Base-by-base conservation (phyloP, 2,797 vertebrate species). In the Peromyscus nudipes region DNA sequence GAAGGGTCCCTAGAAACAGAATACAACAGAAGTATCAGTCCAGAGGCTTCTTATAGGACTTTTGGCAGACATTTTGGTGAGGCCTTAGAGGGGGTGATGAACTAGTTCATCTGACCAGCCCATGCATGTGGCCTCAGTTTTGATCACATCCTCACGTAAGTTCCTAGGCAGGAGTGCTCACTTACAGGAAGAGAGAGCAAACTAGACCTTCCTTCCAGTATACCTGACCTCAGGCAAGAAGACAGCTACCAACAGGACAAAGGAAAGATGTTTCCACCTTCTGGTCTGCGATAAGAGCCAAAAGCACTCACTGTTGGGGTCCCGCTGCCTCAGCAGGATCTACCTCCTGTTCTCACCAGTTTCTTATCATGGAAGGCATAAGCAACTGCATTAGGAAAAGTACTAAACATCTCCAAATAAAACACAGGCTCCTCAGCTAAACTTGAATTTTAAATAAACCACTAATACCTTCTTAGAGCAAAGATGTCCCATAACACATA, bases 381-480 rank as follows among this genome's bases (percentile, higher is more conserved):
- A 87, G 52, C 71, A 96, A 60, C 21, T 34, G 67, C 13, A 2
- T 73, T 75, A 82, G 29, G 55, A 89, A 88, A 92, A 29, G 12
- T 17, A 43, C 71, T 27, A n/a, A 62, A 12, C 55, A 85, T 55
- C 64, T 11, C 10, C 60, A 92, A 75, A 77, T 84, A 92, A 96
- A 93, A 86, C 76, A 46, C 23, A 94, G 27, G 21, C 46, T 81
- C 6, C 37, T 37, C 4, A 64, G 71, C 43, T 90, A 71, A 89
- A 81, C 85, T 23, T 84, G 8, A 93, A 91, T 94, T 94, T 94
- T 55, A 95, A 79, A 76, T 69, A 84, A 92, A 49, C 40, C 55
- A 79, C 34, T 84, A 82, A 82, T 82, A 81, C 17, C 40, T 82
- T 89, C 25, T 75, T 43, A 83, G 67, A 82, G 25, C 64, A 84